These are phyloP conservation scores for Drosophila arawakana DNA, from an alignment of 1,140 invertebrate species.

Conservation along the genomic window DNA sequence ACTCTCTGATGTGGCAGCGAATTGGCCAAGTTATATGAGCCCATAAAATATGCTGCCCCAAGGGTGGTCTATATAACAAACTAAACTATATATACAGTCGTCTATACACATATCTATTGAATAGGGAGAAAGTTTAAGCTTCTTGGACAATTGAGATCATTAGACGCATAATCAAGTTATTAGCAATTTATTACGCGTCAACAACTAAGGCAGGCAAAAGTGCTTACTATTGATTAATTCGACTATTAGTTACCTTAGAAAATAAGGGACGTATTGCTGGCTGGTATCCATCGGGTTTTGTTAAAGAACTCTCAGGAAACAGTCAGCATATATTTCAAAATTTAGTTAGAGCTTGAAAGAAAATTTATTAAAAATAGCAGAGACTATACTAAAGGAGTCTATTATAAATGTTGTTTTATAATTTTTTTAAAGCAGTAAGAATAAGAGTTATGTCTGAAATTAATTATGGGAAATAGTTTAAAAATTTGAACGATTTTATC, in stretches of 20 bases:
- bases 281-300: no score
- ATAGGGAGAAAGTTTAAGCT: conserved; percentile 19
- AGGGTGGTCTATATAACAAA: conserved; percentile 49
- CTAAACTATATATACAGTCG: conserved; percentile 6
- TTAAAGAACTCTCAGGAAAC: no score
- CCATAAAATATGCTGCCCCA: conserved; percentile 52
- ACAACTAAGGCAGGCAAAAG: conserved; percentile 37
- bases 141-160: conserved; percentile 63
- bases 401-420: no score
- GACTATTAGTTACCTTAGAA: conserved; percentile 6
- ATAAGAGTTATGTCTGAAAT: no score
- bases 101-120: conserved; percentile 31
- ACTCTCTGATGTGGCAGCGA: conserved; percentile 68
- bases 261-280: not conserved
- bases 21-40: conserved; percentile 72
- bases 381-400: no score
- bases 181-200: conserved; percentile 73
- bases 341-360: no score
- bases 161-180: conserved; percentile 81
- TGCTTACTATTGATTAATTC: no score
- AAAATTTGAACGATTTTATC: no score
- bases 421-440: no score
- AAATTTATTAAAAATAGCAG: no score
- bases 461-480: no score
- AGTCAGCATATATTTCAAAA: no score